Evolutionary conservation across 2,888 invertebrate genomes (phyloP), one percentile per base, ranked within the genome.

Genomic region (Lottia scabra): DNA sequence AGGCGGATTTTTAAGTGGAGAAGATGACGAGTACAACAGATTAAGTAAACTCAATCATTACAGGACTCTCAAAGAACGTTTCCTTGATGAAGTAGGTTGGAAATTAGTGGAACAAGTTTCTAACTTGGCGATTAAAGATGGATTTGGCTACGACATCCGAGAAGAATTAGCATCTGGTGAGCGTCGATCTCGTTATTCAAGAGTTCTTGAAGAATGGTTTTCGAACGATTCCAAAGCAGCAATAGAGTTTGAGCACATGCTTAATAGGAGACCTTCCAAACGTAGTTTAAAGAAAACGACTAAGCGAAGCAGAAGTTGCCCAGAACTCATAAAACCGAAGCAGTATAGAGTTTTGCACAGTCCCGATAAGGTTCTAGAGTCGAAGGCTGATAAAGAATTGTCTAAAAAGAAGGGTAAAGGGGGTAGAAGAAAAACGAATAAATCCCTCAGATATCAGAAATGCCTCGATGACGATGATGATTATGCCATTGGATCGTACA

Each of bases 51-150:
- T 68, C 56, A 10, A 48, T 62, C 23, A 38, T 16, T 16, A 56
- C 13, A 62, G 23, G 62, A 30, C n/a, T 23, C 19, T 69, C 12
- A 48, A 38, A 48, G 69, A 69, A 30, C 30, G 44, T 38, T 69
- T 69, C 23, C 44, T 69, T 62, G 27, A 43, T 26, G 69, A 69
- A 69, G 26, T 69, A 10, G 69, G 69, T n/a, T 23, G 26, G 63
- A 46, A 64, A 43, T 45, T 69, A 23, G 23, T 69, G 5, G 62
- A 68, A n/a, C 48, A 68, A 26, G 16, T 68, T 26, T 23, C 68
- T 56, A 68, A 68, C 12, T 43, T 68, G 26, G 30, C 43, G n/a
- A 43, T 56, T 26, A 65, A 27, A 65, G 65, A 38, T 65, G 30
- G 43, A 13, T 65, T 56, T 38, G 44, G 27, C n/a, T 48, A 27